Base-by-base conservation (phyloP, 1,140 invertebrate species). In the Drosophila kepulauana region DNA sequence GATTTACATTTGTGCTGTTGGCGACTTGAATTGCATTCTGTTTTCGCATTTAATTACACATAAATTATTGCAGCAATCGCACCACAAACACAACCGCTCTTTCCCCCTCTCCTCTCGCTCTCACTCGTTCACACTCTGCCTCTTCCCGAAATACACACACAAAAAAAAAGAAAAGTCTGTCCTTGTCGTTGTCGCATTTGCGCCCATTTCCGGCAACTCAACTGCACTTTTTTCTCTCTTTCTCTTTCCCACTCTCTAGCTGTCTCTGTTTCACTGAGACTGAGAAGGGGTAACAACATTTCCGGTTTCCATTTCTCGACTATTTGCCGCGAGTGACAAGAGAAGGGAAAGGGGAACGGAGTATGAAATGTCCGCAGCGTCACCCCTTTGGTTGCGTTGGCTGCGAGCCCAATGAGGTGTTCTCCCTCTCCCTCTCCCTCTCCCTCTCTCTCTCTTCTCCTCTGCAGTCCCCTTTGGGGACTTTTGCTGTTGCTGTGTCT, bases 261-360 rank as follows among this genome's bases (percentile, higher is more conserved):
- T 59, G 33, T 10, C 20, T 25, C 20, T 25, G 20, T 25, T 25
- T 25, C 20, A 25, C 20, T 25, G 35, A 10, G 38, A 11, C 57
- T 59, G 33, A 15, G 20, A 16, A 1, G 15, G 59, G 41, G 70
- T 75, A 80, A 87, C 85, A 88, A 87, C 82, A 87, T 87, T 88
- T 87, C 82, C 82, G 82, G 82, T 87, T 88, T 87, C 82, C 82
- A 87, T 87, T 87, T 87, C 82, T 88, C 68, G 82, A 70, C 82
- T 70, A 75, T 70, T 75, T 75, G 72, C 10, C 72, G 72, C 64
- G 68, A 67, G 77, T 76, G 79, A 73, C 77, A 6, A 15, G 52
- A 1, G n/a, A 25, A 3, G 13, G 28, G 35, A 11, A 3, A 16
- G 28, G n/a, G 28, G 8, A 10, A 33, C 0, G 16, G 16, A 3